phyloP scores from a whole-genome alignment of 1,140 invertebrate genomes.

The Sipha flava region DNA sequence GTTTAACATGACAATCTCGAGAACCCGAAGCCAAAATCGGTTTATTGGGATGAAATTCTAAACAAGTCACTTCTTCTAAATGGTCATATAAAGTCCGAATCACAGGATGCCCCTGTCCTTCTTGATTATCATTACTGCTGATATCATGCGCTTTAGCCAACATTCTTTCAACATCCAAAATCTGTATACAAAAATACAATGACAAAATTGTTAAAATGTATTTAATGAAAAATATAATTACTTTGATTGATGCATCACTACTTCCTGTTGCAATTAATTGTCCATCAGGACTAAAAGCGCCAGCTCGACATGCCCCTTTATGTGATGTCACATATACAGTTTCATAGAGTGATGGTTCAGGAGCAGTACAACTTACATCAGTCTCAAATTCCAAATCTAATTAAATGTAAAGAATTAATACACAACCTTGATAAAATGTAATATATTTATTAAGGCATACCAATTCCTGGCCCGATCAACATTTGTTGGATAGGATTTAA shows the following conservation, averaged over 20 bases:
- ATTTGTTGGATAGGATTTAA: conserved; percentile 53
- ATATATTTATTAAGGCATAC: conserved; percentile 40
- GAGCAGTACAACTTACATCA: conserved; percentile 77
- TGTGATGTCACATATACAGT: conserved; percentile 98
- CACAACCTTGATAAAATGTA: background rate
- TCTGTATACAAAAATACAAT: conserved; percentile 47
- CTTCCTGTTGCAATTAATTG: conserved; percentile 96
- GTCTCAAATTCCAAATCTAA: conserved; percentile 92
- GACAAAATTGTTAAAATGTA: background rate
- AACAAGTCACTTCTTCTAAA: conserved; percentile 89
- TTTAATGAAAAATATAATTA: conserved; percentile 39
- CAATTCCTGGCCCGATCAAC: conserved; percentile 70
- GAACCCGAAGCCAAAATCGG: conserved; percentile 90
- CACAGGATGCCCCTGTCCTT: conserved; percentile 88
- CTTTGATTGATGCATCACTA: conserved; percentile 95
- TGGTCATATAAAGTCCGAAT: conserved; percentile 98
- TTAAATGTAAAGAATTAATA: conserved; percentile 21
- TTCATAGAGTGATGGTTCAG: conserved; percentile 91
- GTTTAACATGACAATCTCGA: conserved; percentile 84
- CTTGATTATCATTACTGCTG: conserved; percentile 49
- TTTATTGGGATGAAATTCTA: conserved; percentile 93
- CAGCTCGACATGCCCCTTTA: conserved; percentile 89
- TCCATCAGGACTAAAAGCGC: conserved; percentile 89
- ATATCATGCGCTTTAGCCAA: conserved; percentile 84
- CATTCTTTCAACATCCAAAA: conserved; percentile 96